Evolutionary conservation across 2,888 invertebrate genomes (phyloP), one percentile per base, ranked within the genome.

Genomic region (Sminthurides aquaticus): DNA sequence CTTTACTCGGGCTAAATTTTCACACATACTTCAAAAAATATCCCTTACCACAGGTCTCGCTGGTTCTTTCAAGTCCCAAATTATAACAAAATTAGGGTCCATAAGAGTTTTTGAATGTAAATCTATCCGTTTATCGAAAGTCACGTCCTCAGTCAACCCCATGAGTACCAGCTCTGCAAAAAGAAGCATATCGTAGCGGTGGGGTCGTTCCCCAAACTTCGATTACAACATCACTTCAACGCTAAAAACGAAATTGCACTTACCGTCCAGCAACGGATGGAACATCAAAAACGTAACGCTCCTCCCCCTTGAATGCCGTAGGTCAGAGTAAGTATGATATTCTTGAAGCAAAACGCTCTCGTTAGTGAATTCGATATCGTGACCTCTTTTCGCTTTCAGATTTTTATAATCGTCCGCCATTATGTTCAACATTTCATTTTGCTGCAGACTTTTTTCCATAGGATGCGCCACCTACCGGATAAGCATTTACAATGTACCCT

Each of bases 21-120:
- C n/a, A n/a, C n/a, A n/a, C n/a, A n/a, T n/a, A n/a, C n/a, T n/a
- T n/a, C n/a, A n/a, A n/a, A n/a, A n/a, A n/a, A n/a, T n/a, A n/a
- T n/a, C n/a, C 8, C 43, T 34, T 60, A 70, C 65, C 55, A 71
- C 72, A 27, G 74, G 74, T 57, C 69, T 71, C 20, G 70, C 62
- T 2, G 72, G 70, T 49, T 74, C 70, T 49, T 69, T 68, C 28
- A 74, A 62, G 49, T 74, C 72, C 74, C 74, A 72, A 52, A 74
- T 66, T 15, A 74, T 65, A 8, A 72, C 70, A 62, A 72, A 74
- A 62, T 72, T 74, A 3, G 72, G 72, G 25, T 72, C 72, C 71
- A 72, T 70, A 2, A 74, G 55, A 1, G 60, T 63, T 59, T 71
- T 69, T 3, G 74, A 72, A 49, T 74, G 72, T 2, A 61, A 67